These are phyloP conservation scores for Gopherus flavomarginatus DNA, from an alignment of 2,113 vertebrate genomes.

Conservation along the genomic window DNA sequence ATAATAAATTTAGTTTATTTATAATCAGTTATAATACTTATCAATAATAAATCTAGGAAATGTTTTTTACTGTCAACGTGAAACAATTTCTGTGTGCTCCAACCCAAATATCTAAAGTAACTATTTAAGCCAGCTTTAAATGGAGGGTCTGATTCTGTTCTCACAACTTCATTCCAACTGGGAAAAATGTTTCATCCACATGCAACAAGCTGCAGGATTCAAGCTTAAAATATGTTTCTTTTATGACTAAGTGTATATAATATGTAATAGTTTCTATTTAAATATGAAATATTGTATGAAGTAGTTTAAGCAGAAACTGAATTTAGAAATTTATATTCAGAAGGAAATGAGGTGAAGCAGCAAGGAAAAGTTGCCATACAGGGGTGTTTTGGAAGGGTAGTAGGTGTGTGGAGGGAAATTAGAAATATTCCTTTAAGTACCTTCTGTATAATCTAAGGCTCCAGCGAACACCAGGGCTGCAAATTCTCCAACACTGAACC, in stretches of 20 bases:
- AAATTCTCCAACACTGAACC: slow-evolving; percentile 96
- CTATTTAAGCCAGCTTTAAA: background rate
- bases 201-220: background rate
- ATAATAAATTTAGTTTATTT: background rate
- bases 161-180: background rate
- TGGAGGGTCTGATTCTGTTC: background rate
- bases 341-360: background rate
- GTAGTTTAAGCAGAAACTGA: background rate
- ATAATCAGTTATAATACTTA: no score
- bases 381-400: background rate
- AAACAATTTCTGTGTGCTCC: background rate
- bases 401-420: background rate
- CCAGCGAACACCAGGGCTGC: slow-evolving; percentile 95
- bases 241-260: background rate
- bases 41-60: no score
- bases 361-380: background rate
- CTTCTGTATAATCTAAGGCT: slow-evolving; percentile 90
- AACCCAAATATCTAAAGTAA: background rate
- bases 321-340: background rate
- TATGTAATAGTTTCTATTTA: background rate
- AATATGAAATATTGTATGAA: background rate
- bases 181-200: background rate
- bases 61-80: background rate
- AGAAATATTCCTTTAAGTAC: slow-evolving; percentile 69
- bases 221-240: background rate